Percentiles rank a stretch among this genome's conserved stretches.
These are phyloP conservation scores for Rhodeus uyekii DNA, from an alignment of 2,797 vertebrate genomes.

Conservation along the genomic window DNA sequence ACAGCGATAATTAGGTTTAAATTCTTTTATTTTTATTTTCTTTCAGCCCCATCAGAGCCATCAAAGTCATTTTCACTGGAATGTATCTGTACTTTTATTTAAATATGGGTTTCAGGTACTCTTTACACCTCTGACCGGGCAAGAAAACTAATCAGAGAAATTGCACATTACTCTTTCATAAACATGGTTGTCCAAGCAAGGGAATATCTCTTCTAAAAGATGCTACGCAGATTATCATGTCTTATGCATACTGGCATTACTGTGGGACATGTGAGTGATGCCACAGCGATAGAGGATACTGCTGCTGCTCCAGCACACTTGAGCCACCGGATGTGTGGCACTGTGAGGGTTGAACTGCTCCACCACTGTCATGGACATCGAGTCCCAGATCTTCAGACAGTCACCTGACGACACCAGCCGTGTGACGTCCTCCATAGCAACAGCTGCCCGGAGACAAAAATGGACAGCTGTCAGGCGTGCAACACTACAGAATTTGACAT, in stretches of 20 bases:
- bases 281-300: constrained; percentile 85
- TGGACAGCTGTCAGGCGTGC: constrained; percentile 46
- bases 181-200: not conserved
- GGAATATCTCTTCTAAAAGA: not conserved
- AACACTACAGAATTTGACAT: not conserved
- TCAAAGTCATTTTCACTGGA: too few relatives aligned
- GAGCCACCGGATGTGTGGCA: constrained; percentile 79
- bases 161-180: not conserved
- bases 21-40: too few relatives aligned
- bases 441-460: constrained; percentile 51
- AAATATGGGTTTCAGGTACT: too few relatives aligned
- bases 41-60: too few relatives aligned
- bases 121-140: too few relatives aligned
- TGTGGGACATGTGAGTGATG: not conserved
- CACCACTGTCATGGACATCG: constrained; percentile 82
- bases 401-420: constrained; percentile 92
- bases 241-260: not conserved
- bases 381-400: constrained; percentile 96
- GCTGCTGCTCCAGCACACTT: constrained; percentile 92
- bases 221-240: not conserved
- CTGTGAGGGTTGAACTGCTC: constrained; percentile 94
- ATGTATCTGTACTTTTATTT: too few relatives aligned
- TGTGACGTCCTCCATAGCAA: constrained; percentile 88
- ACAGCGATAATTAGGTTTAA: too few relatives aligned
- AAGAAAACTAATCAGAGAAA: not conserved